phyloP scores from a whole-genome alignment of 2,888 invertebrate genomes.

The Chrysina gloriosa region DNA sequence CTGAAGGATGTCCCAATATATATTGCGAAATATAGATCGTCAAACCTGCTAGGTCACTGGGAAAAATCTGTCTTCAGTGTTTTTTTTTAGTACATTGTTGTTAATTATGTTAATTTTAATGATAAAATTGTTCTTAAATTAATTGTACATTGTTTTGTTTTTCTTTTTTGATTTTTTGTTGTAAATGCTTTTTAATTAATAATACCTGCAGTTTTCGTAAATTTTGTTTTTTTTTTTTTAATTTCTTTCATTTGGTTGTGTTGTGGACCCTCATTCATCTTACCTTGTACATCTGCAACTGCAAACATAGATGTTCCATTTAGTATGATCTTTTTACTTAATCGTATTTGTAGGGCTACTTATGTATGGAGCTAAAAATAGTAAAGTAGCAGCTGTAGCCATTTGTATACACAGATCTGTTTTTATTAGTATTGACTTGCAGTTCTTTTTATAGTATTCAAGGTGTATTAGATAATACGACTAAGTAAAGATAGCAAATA shows the following conservation, averaged over 20 bases:
- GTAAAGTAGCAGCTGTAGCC: too few species aligned
- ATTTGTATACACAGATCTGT: too few species aligned
- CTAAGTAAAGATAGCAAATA: conserved; percentile 12
- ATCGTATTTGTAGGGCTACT: too few species aligned
- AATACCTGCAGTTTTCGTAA: conserved; percentile 78
- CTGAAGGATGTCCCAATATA: conserved; percentile 13
- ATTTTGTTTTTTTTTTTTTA: conserved; percentile 69
- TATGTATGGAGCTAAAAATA: too few species aligned
- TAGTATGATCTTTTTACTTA: conserved; percentile 11
- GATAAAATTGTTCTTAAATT: conserved; percentile 81
- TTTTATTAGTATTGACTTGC: too few species aligned
- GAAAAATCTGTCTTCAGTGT: conserved; percentile 60
- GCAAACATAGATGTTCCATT: conserved; percentile 25
- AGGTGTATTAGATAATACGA: conserved; percentile 6
- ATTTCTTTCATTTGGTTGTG: conserved; percentile 43
- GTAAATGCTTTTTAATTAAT: conserved; percentile 79
- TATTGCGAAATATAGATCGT: conserved; percentile 7
- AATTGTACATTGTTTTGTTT: conserved; percentile 82
- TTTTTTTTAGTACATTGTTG: conserved; percentile 70
- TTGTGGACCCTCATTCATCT: conserved; percentile 24
- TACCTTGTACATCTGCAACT: neutral
- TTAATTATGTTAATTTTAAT: conserved; percentile 75
- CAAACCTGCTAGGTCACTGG: conserved; percentile 11
- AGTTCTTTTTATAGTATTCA: too few species aligned
- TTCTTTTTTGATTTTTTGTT: conserved; percentile 81